Conservation (phyloP, 2,888 invertebrate genomes). For the Macrosoma leucophasiata region DNA sequence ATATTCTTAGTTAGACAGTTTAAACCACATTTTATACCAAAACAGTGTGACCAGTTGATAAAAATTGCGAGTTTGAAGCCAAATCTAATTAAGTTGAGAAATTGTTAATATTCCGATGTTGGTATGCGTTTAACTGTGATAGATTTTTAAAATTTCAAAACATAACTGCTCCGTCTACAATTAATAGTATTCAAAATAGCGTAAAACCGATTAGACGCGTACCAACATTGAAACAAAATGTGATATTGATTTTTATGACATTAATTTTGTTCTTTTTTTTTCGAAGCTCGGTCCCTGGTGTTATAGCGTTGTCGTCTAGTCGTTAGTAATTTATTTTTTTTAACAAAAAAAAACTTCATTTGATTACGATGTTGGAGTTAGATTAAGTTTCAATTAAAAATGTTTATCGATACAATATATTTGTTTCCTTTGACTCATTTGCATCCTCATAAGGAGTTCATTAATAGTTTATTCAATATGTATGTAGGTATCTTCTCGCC, state of each 20-base stretch:
- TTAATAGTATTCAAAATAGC: too few species aligned
- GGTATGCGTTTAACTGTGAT: constrained; percentile 21
- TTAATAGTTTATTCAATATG: too few species aligned
- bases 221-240: constrained; percentile 34
- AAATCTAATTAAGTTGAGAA: constrained; percentile 38
- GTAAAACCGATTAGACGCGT: too few species aligned
- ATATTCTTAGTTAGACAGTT: constrained; percentile 22
- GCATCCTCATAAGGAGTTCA: too few species aligned
- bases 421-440: too few species aligned
- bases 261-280: constrained; percentile 35
- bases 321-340: constrained; percentile 64
- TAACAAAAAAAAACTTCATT: constrained; percentile 38
- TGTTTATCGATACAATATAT: constrained; percentile 43
- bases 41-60: constrained; percentile 54
- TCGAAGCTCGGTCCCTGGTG: constrained; percentile 38
- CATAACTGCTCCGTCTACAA: constrained; percentile 6
- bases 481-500: too few species aligned
- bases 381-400: constrained; percentile 68
- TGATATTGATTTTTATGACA: constrained; percentile 35
- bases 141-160: constrained; percentile 26
- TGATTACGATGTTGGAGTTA: constrained; percentile 53
- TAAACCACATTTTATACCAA: constrained; percentile 49
- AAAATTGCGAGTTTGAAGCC: constrained; percentile 34
- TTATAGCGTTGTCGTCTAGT: constrained; percentile 64
- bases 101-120: constrained; percentile 33